These are phyloP conservation scores for Ctenodactylus gundi DNA, from an alignment of 2,113 vertebrate species.

Conservation along the genomic window DNA sequence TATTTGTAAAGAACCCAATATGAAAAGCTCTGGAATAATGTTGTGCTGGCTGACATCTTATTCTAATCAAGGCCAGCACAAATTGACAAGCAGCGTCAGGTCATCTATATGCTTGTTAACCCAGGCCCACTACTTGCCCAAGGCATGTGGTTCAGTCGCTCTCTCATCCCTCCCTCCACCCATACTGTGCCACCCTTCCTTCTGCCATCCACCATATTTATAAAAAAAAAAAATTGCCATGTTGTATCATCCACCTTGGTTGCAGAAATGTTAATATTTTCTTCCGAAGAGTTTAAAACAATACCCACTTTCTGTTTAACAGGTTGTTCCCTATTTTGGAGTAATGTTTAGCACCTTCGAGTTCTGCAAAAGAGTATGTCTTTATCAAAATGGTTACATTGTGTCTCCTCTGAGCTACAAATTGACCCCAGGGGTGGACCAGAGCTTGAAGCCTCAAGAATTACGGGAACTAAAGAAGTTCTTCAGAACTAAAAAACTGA, in stretches of 20 bases:
- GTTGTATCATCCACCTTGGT: background rate
- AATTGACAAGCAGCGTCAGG: background rate
- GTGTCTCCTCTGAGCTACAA: slow-evolving; percentile 95
- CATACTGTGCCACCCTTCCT: background rate
- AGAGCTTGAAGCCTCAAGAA: slow-evolving; percentile 93
- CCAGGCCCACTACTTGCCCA: background rate
- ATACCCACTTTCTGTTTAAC: slow-evolving; percentile 58
- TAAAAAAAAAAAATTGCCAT: background rate
- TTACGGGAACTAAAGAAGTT: slow-evolving; percentile 91
- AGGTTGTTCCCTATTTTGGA: slow-evolving; percentile 97
- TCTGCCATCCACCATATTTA: background rate
- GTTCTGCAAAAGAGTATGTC: slow-evolving; percentile 94
- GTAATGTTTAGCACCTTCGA: slow-evolving; percentile 96
- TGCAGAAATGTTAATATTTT: background rate
- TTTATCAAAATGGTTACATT: slow-evolving; percentile 96
- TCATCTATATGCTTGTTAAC: background rate
- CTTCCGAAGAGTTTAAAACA: slow-evolving; percentile 6
- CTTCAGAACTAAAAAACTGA: slow-evolving; percentile 87
- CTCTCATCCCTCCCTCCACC: background rate
- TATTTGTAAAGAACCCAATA: background rate
- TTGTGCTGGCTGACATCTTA: background rate
- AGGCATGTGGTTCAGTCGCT: background rate
- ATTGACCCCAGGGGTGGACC: slow-evolving; percentile 93
- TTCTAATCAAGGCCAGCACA: background rate
- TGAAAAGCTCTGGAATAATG: background rate